These are phyloP conservation scores for Neopelma chrysocephalum DNA, from an alignment of 2,797 vertebrate species.

Conservation along the genomic window DNA sequence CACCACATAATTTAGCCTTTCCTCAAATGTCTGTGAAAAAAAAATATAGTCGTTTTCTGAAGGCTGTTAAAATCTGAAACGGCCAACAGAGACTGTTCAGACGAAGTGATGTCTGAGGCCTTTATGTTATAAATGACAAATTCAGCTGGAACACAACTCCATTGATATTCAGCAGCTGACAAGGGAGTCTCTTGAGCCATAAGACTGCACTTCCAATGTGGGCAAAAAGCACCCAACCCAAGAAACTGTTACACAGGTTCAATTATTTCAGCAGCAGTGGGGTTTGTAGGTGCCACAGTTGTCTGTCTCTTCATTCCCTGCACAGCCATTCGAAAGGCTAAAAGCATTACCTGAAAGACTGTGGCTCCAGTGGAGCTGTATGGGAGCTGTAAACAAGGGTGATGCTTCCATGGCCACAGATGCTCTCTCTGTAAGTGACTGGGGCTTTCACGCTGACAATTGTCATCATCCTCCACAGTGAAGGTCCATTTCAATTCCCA, in stretches of 20 bases:
- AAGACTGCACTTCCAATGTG: not conserved
- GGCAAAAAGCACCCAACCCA: not conserved
- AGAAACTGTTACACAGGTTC: not conserved
- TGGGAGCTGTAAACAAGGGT: not conserved
- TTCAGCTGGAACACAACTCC: not conserved
- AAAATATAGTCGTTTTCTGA: not conserved
- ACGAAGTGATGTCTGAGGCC: not conserved
- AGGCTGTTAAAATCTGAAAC: not conserved
- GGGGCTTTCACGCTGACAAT: not conserved
- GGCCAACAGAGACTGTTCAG: not conserved
- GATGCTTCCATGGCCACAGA: not conserved
- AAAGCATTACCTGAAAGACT: not conserved
- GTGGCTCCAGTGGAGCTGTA: not conserved
- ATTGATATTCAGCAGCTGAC: not conserved
- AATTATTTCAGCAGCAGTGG: not conserved
- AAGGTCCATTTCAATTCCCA: not conserved
- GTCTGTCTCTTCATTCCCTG: not conserved
- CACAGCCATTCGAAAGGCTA: not conserved
- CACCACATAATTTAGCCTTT: not conserved
- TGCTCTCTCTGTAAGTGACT: rapidly evolving
- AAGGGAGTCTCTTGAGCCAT: not conserved
- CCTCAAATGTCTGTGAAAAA: not conserved
- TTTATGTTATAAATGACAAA: not conserved
- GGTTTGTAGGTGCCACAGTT: not conserved
- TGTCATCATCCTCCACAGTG: rapidly evolving